A percentile compares a stretch with the other conserved stretches of the same genome.
These are phyloP conservation scores for Caloenas nicobarica DNA, from an alignment of 2,113 vertebrate genomes.

Conservation along the genomic window DNA sequence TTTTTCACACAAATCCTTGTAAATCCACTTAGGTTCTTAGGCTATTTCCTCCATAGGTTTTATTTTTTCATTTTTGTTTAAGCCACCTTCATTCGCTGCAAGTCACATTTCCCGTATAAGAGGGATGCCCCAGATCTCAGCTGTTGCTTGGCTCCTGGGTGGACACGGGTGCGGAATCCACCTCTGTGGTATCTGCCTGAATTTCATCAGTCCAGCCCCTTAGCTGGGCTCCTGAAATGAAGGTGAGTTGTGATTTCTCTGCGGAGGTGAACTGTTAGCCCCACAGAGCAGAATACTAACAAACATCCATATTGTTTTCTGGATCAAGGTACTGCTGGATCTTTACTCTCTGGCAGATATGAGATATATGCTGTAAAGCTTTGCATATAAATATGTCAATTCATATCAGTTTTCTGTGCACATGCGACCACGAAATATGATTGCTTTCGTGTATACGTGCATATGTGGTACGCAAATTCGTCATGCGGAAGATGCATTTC, in stretches of 20 bases:
- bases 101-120: not conserved
- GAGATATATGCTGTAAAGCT: not conserved
- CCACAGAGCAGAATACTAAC: not conserved
- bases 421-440: fast-evolving
- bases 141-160: not conserved
- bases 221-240: not conserved
- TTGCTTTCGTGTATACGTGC: not conserved
- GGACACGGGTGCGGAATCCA: not conserved
- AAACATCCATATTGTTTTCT: not conserved
- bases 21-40: not conserved
- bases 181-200: not conserved
- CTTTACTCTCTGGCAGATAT: not conserved
- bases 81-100: not conserved
- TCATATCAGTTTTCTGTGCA: not conserved
- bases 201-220: too few species aligned
- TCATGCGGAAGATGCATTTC: not conserved
- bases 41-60: not conserved
- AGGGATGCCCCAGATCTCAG: not conserved
- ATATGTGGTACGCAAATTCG: not conserved
- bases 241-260: not conserved
- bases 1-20: not conserved
- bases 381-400: not conserved
- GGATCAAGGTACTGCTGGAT: not conserved
- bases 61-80: not conserved
- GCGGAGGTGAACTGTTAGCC: not conserved